A percentile compares a stretch with the other conserved stretches of the same genome.
Conservation (phyloP, 1,140 invertebrate species). For the Pogonognathellus flavescens region DNA sequence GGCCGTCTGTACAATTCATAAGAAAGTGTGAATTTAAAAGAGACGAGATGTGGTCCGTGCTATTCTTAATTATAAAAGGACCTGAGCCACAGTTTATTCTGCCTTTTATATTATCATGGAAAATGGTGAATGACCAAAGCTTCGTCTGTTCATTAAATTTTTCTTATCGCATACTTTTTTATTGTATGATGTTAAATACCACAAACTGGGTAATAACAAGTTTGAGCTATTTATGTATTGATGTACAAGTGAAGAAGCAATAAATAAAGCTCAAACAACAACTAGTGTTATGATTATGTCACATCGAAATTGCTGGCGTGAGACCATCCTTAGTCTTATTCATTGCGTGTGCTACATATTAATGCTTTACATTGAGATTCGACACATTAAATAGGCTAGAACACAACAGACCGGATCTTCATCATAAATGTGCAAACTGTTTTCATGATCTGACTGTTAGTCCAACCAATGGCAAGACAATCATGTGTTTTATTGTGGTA, state of each 20-base stretch:
- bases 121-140: neutral
- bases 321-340: neutral
- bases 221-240: neutral
- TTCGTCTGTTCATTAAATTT: no score
- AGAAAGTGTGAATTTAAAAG: neutral
- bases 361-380: neutral
- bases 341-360: neutral
- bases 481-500: slow-evolving; percentile 4
- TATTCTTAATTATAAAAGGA: slow-evolving; percentile 14
- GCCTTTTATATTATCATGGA: neutral
- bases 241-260: neutral
- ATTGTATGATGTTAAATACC: neutral
- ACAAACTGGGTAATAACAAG: neutral
- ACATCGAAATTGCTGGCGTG: neutral
- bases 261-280: no score
- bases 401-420: slow-evolving; percentile 10
- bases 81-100: slow-evolving; percentile 3
- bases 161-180: neutral
- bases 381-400: neutral
- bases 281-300: neutral
- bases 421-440: neutral
- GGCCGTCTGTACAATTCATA: neutral
- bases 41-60: neutral
- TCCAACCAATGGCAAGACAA: neutral
- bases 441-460: slow-evolving; percentile 1